phyloP scores from a whole-genome alignment of 2,113 vertebrate genomes.

The Panurus biarmicus region DNA sequence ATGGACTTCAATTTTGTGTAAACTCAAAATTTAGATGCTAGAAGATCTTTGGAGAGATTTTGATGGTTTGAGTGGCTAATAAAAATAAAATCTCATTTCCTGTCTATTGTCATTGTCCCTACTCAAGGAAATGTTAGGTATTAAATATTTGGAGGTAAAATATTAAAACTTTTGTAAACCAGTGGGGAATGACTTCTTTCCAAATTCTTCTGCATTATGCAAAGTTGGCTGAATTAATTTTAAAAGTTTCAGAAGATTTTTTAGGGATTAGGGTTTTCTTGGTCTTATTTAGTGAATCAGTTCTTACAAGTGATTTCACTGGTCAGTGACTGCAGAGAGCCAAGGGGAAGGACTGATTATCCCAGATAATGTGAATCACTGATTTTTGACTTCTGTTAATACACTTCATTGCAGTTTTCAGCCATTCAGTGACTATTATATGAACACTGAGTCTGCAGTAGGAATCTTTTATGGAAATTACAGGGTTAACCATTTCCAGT shows the following conservation, averaged over 20 bases:
- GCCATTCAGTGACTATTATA: not conserved
- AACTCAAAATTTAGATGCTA: not conserved
- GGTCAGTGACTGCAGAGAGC: not conserved
- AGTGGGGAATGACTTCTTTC: not conserved
- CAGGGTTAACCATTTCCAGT: not conserved
- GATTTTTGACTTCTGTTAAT: not conserved
- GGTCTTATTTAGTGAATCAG: not conserved
- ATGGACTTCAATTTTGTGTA: not conserved
- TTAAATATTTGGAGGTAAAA: not conserved
- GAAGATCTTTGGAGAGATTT: not conserved
- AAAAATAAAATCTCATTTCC: not conserved
- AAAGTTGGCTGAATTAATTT: not conserved
- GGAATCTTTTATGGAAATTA: not conserved
- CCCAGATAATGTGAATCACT: not conserved
- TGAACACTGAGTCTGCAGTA: not conserved
- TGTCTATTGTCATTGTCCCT: not conserved
- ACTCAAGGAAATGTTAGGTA: not conserved
- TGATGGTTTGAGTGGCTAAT: not conserved
- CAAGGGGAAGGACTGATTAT: not conserved
- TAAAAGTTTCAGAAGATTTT: not conserved
- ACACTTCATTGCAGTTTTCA: not conserved
- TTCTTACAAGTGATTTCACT: not conserved
- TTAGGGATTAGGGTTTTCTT: not conserved
- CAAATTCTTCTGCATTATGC: not conserved
- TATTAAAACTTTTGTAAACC: not conserved